Base-by-base conservation (phyloP, 2,888 invertebrate species). In the Capitulum mitella region DNA sequence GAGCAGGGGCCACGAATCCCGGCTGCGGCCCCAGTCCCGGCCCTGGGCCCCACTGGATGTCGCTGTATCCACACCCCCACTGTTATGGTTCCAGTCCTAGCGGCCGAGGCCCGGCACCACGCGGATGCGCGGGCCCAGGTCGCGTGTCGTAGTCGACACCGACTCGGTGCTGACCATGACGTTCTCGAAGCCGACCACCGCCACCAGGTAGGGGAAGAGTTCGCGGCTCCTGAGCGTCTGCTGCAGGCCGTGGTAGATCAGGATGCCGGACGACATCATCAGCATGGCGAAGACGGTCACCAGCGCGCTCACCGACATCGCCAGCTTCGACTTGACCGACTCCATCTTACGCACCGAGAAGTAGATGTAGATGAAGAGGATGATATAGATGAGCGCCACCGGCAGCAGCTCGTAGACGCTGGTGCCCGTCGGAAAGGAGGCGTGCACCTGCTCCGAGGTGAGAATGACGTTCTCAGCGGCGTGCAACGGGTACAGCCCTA, bases 41-140 rank as follows among this genome's bases (percentile, higher is more conserved):
- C n/a, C n/a, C n/a, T n/a, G n/a, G n/a, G n/a, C n/a, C n/a, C n/a
- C n/a, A n/a, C n/a, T n/a, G n/a, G n/a, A n/a, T n/a, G n/a, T n/a
- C n/a, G n/a, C n/a, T n/a, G n/a, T n/a, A n/a, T n/a, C n/a, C n/a
- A n/a, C n/a, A n/a, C n/a, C n/a, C n/a, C n/a, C n/a, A n/a, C n/a
- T n/a, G n/a, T n/a, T n/a, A n/a, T n/a, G n/a, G 6, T 93, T 94
- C 97, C 97, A 98, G 19, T 97, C 98, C 87, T 99, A 98, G 84
- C 93, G 94, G 84, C 95, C 95, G n/a, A 99, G 88, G 3, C 98
- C 98, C 87, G 84, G 83, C 74, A 87, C 87, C 14, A 88, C 74
- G 64, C 82, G 90, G 82, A 97, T 94, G 86, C 97, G 97, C 12
- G 97, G 94, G 85, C 98, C 98, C 78, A 98, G 89, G 76, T 48